Evolutionary conservation across 2,113 vertebrate species (phyloP).

Genomic region (Alces alces): DNA sequence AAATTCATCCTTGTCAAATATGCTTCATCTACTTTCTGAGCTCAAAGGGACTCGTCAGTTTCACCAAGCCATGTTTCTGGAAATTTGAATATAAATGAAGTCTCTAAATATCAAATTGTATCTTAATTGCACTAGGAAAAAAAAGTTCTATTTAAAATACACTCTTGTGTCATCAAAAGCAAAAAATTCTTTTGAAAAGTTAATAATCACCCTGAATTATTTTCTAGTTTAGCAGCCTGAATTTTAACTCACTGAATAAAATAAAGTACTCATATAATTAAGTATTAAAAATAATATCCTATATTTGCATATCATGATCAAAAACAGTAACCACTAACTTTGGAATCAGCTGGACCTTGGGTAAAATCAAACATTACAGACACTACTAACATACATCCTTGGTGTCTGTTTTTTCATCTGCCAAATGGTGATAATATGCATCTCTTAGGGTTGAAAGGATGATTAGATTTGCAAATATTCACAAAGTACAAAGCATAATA

Average conservation of each 20-base stretch:
- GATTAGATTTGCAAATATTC: not conserved
- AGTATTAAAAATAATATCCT: not conserved
- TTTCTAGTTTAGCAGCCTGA: not conserved
- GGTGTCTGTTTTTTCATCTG: not conserved
- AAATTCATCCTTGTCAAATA: slow-evolving; percentile 42
- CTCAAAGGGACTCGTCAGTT: not conserved
- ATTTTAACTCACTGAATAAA: slow-evolving; percentile 15
- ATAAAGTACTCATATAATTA: not conserved
- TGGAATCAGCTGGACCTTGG: not conserved
- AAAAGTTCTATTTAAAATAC: not conserved
- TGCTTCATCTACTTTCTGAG: not conserved
- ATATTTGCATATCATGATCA: not conserved
- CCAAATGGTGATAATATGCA: not conserved
- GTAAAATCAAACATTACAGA: not conserved
- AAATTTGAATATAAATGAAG: slow-evolving; percentile 3
- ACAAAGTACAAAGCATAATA: not conserved
- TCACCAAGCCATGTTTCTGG: not conserved
- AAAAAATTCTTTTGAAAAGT: slow-evolving; percentile 5
- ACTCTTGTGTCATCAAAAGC: not conserved
- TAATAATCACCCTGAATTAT: not conserved
- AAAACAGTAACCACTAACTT: not conserved
- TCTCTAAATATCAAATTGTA: slow-evolving; percentile 13
- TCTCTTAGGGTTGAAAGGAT: not conserved
- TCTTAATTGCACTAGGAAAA: not conserved
- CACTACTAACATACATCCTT: not conserved